These are phyloP conservation scores for Lipotes vexillifer DNA, from an alignment of 2,113 vertebrate genomes.

Conservation along the genomic window DNA sequence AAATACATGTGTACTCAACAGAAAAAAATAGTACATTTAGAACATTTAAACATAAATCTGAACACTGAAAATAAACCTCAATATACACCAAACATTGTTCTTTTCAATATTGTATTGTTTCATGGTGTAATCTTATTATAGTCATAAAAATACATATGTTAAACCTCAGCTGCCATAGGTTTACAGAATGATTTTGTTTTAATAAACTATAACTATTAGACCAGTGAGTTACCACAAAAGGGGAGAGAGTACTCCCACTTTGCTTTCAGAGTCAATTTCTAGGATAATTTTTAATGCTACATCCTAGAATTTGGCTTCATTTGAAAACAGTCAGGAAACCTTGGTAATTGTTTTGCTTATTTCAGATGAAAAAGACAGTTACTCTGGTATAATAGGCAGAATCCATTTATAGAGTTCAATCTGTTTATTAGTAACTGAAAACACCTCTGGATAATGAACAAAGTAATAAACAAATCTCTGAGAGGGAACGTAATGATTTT, in stretches of 20 bases:
- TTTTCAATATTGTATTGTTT: not conserved
- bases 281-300: not conserved
- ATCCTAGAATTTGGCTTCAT: not conserved
- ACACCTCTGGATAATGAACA: not conserved
- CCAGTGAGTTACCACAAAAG: not conserved
- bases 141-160: not conserved
- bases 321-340: constrained; percentile 18
- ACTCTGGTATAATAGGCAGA: not conserved
- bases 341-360: not conserved
- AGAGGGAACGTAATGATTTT: not conserved
- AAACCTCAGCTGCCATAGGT: not conserved
- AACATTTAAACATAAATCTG: not conserved
- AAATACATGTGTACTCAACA: not conserved
- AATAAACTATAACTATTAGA: not conserved
- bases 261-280: not conserved
- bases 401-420: not conserved
- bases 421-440: not conserved
- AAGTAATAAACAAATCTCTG: not conserved
- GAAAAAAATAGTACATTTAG: not conserved
- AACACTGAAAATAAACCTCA: not conserved
- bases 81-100: not conserved
- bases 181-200: constrained; percentile 27
- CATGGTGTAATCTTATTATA: not conserved
- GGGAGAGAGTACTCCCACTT: not conserved
- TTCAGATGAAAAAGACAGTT: not conserved